A percentile compares a stretch with the other conserved stretches of the same genome.
Evolutionary conservation across 2,888 invertebrate species (phyloP).

Genomic region (Macrophya alboannulata): DNA sequence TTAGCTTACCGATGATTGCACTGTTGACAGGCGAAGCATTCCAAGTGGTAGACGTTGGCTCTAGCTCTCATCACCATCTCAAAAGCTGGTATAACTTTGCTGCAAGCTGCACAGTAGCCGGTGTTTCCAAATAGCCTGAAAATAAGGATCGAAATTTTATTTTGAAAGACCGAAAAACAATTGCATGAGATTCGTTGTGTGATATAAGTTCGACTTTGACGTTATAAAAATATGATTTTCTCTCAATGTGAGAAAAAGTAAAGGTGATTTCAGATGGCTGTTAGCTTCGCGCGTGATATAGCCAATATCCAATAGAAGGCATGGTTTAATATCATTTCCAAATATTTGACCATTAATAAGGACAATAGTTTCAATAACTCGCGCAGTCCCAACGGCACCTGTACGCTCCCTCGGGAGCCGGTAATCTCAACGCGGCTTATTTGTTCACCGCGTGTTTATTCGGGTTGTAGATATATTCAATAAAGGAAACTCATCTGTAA

Average conservation of each 20-base stretch:
- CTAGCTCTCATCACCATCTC: constrained; percentile 98
- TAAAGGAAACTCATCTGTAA: constrained; percentile 78
- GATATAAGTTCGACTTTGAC: not conserved
- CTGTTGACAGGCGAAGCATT: constrained; percentile 97
- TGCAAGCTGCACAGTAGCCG: constrained; percentile 95
- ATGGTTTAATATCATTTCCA: constrained; percentile 76
- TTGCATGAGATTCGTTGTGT: not conserved
- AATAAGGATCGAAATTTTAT: constrained; percentile 58
- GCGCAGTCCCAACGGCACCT: constrained; percentile 71
- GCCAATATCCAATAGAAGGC: constrained; percentile 25
- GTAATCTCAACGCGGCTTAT: constrained; percentile 79
- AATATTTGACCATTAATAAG: constrained; percentile 80
- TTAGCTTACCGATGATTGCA: constrained; percentile 93
- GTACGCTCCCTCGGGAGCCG: constrained; percentile 76
- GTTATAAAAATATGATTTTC: not conserved
- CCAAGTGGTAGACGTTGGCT: constrained; percentile 95
- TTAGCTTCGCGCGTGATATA: not conserved
- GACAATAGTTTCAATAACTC: constrained; percentile 75
- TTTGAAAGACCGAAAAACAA: not conserved
- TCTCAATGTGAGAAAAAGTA: not conserved
- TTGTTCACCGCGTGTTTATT: constrained; percentile 71
- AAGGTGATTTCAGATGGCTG: not conserved
- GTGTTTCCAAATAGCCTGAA: constrained; percentile 94
- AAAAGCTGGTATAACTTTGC: constrained; percentile 96
- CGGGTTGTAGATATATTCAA: constrained; percentile 74